phyloP scores from a whole-genome alignment of 2,888 invertebrate species.

The Ichneumon xanthorius region DNA sequence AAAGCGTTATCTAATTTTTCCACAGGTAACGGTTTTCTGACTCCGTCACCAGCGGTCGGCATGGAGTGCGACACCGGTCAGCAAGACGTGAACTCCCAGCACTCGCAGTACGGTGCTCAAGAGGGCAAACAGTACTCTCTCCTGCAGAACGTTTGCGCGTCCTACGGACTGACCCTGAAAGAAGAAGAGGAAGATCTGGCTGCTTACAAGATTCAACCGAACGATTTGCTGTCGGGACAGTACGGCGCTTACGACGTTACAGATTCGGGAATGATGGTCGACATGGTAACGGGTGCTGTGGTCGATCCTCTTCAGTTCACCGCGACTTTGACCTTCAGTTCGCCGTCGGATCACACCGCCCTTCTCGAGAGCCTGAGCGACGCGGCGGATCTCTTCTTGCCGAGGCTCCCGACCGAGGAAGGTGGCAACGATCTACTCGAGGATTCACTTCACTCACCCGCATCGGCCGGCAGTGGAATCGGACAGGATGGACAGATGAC shows the following conservation, averaged over 20 bases:
- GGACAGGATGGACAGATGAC: conserved; percentile 86
- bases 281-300: conserved; percentile 90
- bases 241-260: conserved; percentile 88
- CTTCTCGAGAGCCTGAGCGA: conserved; percentile 92
- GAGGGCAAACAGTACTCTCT: conserved; percentile 91
- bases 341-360: conserved; percentile 90
- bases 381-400: conserved; percentile 92
- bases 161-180: conserved; percentile 91
- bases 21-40: conserved; percentile 88
- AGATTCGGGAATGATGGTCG: conserved; percentile 93
- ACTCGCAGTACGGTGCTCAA: conserved; percentile 82
- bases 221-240: conserved; percentile 87
- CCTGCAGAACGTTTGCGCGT: conserved; percentile 91
- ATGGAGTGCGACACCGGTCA: conserved; percentile 93
- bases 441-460: conserved; percentile 90
- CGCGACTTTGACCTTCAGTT: conserved; percentile 92
- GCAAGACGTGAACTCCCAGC: conserved; percentile 85
- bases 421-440: conserved; percentile 89
- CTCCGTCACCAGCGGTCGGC: conserved; percentile 89
- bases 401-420: conserved; percentile 88
- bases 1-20: neutral
- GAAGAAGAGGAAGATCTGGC: conserved; percentile 91
- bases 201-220: conserved; percentile 90
- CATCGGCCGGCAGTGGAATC: conserved; percentile 83
- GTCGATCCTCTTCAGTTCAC: conserved; percentile 94